A percentile compares a stretch with the other conserved stretches of the same genome.
Conservation (phyloP, 2,797 vertebrate genomes). For the Anguilla marmorata region DNA sequence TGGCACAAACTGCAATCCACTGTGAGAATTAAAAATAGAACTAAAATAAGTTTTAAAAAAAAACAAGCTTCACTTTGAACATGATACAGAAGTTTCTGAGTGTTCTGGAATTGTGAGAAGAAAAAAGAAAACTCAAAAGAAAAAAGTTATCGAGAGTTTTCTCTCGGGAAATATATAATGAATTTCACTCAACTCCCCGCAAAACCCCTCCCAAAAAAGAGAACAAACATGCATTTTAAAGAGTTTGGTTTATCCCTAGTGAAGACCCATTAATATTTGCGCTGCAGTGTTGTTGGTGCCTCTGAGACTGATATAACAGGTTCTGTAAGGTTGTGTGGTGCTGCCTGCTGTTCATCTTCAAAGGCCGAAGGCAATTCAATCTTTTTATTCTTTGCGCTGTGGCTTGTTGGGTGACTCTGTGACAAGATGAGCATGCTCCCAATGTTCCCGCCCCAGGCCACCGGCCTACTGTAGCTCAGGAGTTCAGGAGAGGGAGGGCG, state of each 20-base stretch:
- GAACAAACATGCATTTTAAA: slow-evolving; percentile 15
- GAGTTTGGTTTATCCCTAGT: slow-evolving; percentile 40
- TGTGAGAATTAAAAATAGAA: not conserved
- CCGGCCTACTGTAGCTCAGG: not conserved
- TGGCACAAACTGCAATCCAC: not conserved
- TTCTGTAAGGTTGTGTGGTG: slow-evolving; percentile 45
- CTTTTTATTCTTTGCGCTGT: slow-evolving; percentile 51
- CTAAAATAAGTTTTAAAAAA: too few relatives aligned
- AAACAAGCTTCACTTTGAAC: not conserved
- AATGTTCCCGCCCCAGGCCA: slow-evolving; percentile 24
- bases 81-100: not conserved
- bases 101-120: not conserved
- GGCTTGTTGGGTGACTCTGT: slow-evolving; percentile 42
- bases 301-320: slow-evolving; percentile 36
- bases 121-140: not conserved
- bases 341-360: slow-evolving; percentile 45
- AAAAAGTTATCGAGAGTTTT: not conserved
- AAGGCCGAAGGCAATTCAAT: slow-evolving; percentile 34
- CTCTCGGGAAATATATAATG: not conserved
- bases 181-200: not conserved
- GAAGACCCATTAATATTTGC: slow-evolving; percentile 43
- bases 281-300: slow-evolving; percentile 41
- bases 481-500: not conserved
- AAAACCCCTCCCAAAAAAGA: too few relatives aligned
- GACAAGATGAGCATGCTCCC: slow-evolving; percentile 3